phyloP scores from a whole-genome alignment of 2,113 vertebrate genomes.

The Ellobius talpinus region DNA sequence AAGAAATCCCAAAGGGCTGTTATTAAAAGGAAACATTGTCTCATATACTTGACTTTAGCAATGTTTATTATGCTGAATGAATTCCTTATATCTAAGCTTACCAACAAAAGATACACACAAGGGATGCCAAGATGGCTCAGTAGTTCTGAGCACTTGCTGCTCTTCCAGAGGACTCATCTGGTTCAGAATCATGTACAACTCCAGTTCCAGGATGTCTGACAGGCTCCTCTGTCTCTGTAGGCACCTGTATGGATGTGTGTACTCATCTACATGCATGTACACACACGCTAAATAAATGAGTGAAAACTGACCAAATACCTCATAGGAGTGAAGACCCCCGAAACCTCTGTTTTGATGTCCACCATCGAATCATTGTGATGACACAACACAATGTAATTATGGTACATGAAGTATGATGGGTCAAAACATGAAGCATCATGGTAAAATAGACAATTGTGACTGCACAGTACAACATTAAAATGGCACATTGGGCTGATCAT shows the following conservation, averaged over 20 bases:
- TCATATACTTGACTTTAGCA: constrained; percentile 34
- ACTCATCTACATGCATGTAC: background rate
- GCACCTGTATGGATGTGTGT: background rate
- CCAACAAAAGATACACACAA: background rate
- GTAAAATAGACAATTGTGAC: background rate
- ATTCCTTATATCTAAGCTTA: background rate
- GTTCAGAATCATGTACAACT: background rate
- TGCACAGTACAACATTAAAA: background rate
- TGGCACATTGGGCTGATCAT: background rate
- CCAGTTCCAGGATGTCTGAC: background rate
- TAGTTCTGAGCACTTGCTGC: background rate
- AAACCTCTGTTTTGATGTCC: background rate
- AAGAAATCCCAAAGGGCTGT: background rate
- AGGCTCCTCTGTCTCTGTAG: background rate
- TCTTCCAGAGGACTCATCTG: background rate
- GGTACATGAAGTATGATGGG: too few relatives aligned
- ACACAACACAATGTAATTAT: background rate
- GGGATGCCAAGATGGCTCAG: background rate
- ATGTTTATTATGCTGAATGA: background rate
- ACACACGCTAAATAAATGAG: background rate
- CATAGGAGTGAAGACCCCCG: background rate
- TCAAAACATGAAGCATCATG: background rate
- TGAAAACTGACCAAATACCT: background rate
- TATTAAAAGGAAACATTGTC: constrained; percentile 42
- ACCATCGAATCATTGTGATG: background rate